Percentiles rank a stretch among this genome's conserved stretches.
Conservation (phyloP, 2,113 vertebrate species). For the Scomber colias region DNA sequence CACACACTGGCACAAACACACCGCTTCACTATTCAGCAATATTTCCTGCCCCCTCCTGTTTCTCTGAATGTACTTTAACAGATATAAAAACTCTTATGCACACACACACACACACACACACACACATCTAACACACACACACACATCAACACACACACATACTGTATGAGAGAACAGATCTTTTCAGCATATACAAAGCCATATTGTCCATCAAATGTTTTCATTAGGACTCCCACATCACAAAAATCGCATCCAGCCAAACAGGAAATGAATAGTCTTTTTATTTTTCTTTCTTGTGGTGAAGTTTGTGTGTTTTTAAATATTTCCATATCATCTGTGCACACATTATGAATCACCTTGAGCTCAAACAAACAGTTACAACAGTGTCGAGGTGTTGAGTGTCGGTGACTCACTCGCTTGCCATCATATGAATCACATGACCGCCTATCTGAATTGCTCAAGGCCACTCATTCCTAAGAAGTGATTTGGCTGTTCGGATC, state of each 20-base stretch:
- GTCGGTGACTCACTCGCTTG: constrained; percentile 71
- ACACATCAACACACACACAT: constrained; percentile 16
- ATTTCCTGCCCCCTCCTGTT: constrained; percentile 79
- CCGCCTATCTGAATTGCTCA: constrained; percentile 74
- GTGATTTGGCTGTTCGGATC: constrained; percentile 73
- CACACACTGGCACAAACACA: constrained; percentile 59
- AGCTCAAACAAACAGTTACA: constrained; percentile 53
- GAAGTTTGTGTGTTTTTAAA: constrained; percentile 31
- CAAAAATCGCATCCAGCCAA: constrained; percentile 43
- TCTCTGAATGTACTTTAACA: constrained; percentile 73
- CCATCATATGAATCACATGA: constrained; percentile 68
- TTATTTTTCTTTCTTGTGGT: constrained; percentile 19
- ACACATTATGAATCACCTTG: constrained; percentile 56
- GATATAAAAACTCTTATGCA: constrained; percentile 64
- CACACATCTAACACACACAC: background rate
- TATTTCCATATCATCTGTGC: constrained; percentile 43
- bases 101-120: constrained; percentile 1
- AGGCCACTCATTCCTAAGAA: constrained; percentile 80
- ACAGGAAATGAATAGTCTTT: constrained; percentile 12
- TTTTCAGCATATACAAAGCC: constrained; percentile 63
- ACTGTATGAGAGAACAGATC: constrained; percentile 28
- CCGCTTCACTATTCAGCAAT: constrained; percentile 72
- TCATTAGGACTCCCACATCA: constrained; percentile 57
- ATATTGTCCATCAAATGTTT: constrained; percentile 67
- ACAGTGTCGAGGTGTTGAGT: constrained; percentile 69